Percentiles rank a stretch among this genome's conserved stretches.
Conservation (phyloP, 30 jellyfish, hydroid and myxozoan species). For the Catostylus mosaicus region DNA sequence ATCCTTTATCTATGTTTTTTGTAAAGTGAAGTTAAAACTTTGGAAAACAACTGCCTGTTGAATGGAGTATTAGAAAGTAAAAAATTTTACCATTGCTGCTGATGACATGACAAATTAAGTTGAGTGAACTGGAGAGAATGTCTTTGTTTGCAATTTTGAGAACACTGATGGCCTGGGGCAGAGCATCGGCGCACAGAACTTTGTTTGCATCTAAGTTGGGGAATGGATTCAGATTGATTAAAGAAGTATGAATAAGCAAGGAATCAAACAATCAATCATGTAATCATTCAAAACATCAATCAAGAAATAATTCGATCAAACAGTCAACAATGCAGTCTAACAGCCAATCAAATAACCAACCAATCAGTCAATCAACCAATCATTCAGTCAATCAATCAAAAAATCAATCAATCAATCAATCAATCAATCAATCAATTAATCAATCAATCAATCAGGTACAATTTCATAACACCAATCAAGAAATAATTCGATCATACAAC, state of each 20-base stretch:
- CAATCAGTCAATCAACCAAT: no score
- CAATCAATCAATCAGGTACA: no score
- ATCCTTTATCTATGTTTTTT: no score
- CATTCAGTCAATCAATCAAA: no score
- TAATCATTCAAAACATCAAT: background rate
- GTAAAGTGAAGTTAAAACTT: no score
- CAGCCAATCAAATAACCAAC: no score
- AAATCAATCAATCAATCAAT: no score
- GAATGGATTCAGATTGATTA: background rate
- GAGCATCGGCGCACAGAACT: conserved; percentile 38
- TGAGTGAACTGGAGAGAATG: conserved; percentile 31
- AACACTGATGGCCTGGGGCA: conserved; percentile 71
- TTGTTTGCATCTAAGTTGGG: conserved; percentile 48
- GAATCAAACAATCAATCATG: background rate
- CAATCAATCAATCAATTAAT: no score
- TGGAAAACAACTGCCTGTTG: no score
- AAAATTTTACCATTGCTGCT: conserved; percentile 61
- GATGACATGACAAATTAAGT: conserved; percentile 67
- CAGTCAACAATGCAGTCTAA: no score
- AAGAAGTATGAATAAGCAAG: background rate
- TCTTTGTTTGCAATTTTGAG: conserved; percentile 36
- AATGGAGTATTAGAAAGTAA: background rate
- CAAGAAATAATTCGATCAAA: no score
- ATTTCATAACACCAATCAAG: background rate
- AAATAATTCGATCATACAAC: background rate